phyloP scores from a whole-genome alignment of 2,797 vertebrate genomes.

The Micrastur ruficollis region DNA sequence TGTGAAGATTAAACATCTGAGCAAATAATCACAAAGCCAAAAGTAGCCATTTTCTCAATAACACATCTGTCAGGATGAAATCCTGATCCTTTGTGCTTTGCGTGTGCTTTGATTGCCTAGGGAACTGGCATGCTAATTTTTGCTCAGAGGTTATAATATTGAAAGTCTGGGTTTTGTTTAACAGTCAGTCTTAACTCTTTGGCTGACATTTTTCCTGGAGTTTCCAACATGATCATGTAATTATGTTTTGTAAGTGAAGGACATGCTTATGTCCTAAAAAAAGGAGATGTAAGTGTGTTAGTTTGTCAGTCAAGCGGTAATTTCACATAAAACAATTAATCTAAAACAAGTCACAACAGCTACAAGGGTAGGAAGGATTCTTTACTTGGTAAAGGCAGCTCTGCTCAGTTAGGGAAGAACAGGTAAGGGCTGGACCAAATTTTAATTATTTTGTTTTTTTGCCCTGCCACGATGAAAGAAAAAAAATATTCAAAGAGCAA shows the following conservation, averaged over 20 bases:
- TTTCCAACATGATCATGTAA: neutral
- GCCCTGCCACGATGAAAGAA: neutral
- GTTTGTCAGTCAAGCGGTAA: neutral
- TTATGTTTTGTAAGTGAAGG: neutral
- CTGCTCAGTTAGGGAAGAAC: neutral
- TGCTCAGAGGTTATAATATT: neutral
- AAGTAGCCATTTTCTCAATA: conserved; percentile 32
- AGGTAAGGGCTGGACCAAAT: conserved; percentile 3
- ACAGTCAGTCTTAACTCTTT: neutral
- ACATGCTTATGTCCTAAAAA: neutral
- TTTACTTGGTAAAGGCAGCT: neutral
- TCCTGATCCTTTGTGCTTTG: neutral
- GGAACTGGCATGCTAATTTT: conserved; percentile 22
- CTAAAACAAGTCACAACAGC: neutral
- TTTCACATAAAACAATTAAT: neutral
- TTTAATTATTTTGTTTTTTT: conserved; percentile 23
- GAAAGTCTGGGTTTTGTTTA: neutral
- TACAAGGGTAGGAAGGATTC: neutral
- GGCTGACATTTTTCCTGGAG: neutral
- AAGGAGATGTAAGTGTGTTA: neutral
- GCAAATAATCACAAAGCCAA: conserved; percentile 2
- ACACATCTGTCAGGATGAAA: conserved; percentile 41
- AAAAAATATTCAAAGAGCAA: neutral
- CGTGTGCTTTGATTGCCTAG: neutral
- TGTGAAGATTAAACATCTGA: conserved; percentile 17